Percentiles rank a stretch among this genome's conserved stretches.
Evolutionary conservation across 2,113 vertebrate species (phyloP).

Genomic region (Gorsachius goisagi): DNA sequence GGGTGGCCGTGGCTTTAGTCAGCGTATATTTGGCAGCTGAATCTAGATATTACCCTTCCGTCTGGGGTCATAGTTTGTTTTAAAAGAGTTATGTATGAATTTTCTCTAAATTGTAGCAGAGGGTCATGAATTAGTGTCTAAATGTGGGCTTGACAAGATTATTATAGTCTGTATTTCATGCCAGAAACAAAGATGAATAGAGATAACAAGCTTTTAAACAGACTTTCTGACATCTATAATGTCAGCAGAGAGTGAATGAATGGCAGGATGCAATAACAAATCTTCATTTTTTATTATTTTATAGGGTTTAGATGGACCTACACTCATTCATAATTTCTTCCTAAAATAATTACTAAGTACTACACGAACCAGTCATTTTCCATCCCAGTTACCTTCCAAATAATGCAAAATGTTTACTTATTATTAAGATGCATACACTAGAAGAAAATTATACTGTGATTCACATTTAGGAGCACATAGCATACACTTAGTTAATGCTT

Average conservation of each 20-base stretch:
- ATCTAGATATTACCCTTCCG: not conserved
- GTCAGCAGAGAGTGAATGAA: conserved; percentile 62
- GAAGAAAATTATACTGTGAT: not conserved
- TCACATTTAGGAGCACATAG: not conserved
- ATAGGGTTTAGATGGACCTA: not conserved
- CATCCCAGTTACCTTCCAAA: not conserved
- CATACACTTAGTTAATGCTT: not conserved
- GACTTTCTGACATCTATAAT: conserved; percentile 64
- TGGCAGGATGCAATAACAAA: conserved; percentile 55
- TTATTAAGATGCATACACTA: not conserved
- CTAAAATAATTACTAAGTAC: conserved; percentile 17
- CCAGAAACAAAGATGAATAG: conserved; percentile 66
- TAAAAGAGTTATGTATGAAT: conserved; percentile 61
- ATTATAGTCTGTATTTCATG: conserved; percentile 63
- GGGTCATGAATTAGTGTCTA: conserved; percentile 67
- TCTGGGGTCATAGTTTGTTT: conserved; percentile 55
- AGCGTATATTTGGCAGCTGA: conserved; percentile 8
- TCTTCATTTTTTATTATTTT: conserved; percentile 57
- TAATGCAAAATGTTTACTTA: not conserved
- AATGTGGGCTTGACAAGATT: conserved; percentile 62
- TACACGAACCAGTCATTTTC: not conserved
- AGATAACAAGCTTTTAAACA: conserved; percentile 68
- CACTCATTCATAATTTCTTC: conserved; percentile 35
- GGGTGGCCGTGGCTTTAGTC: not conserved
- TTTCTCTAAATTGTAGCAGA: conserved; percentile 57